Base-by-base conservation (phyloP, 2,113 vertebrate species). In the Paramormyrops kingsleyae region DNA sequence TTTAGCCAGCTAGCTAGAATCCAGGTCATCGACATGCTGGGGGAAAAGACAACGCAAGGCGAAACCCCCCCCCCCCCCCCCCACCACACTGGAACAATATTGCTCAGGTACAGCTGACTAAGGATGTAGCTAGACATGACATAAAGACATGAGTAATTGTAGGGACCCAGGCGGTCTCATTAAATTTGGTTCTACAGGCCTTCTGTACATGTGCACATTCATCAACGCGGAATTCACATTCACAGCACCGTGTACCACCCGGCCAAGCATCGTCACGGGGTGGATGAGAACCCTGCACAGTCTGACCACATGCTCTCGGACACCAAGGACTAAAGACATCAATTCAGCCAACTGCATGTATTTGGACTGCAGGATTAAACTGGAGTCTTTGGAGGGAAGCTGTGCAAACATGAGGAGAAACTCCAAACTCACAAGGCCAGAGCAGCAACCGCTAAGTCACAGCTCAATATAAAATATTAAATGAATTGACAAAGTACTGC, bases 71-170 rank as follows among this genome's bases (percentile, higher is more conserved):
- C 21, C 59, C 62, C 62, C n/a, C 56, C 46, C n/a, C n/a, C n/a
- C n/a, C n/a, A n/a, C n/a, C n/a, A n/a, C 19, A 21, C 85, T 49
- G 85, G 50, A 53, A 87, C 27, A 87, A 53, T 53, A n/a, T 27
- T 31, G 31, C 15, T 53, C 85, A 87, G 49, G 46, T 87, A 52
- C n/a, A 53, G 27, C 47, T 35, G 85, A 35, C 49, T 47, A 53
- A 46, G 46, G 84, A n/a, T 5, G 27, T 39, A 27, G 31, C 50
- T n/a, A 53, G 49, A 87, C 49, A 7, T 87, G 85, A 87, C 85
- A 87, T n/a, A 31, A 53, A 87, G 50, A 15, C 50, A 87, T 87
- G 85, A 87, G 44, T 87, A 87, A 87, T 87, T 35, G 50, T 52
- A 17, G 49, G 19, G 85, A 24, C 85, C 19, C 85, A 12, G 35